phyloP scores from a whole-genome alignment of 1,140 invertebrate species.

The Drosophila teissieri region DNA sequence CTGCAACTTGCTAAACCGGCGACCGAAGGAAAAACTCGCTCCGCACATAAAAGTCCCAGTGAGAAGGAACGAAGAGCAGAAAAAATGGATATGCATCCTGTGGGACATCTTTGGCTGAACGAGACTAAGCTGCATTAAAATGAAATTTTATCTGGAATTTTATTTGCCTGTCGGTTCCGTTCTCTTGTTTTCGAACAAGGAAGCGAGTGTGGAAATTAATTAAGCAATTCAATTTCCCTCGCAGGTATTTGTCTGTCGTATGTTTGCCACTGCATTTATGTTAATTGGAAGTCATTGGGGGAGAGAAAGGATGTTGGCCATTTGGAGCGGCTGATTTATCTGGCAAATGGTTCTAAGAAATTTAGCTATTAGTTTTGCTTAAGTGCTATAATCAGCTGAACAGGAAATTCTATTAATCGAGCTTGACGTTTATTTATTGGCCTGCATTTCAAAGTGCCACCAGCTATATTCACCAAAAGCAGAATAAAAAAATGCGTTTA shows the following conservation, averaged over 20 bases:
- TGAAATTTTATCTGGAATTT: constrained; percentile 73
- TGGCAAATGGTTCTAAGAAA: constrained; percentile 12
- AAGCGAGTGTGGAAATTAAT: constrained; percentile 65
- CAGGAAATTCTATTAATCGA: constrained; percentile 16
- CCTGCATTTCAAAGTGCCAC: not conserved
- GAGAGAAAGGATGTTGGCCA: constrained; percentile 28
- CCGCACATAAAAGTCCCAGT: constrained; percentile 65
- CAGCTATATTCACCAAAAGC: not conserved
- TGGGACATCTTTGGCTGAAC: constrained; percentile 42
- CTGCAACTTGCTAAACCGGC: constrained; percentile 71
- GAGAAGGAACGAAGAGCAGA: constrained; percentile 16
- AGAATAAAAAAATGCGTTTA: no score
- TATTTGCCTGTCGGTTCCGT: constrained; percentile 31
- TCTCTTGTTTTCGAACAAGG: constrained; percentile 17
- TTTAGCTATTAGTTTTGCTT: not conserved
- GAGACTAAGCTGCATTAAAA: constrained; percentile 56
- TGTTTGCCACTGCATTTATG: constrained; percentile 67
- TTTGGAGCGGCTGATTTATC: not conserved
- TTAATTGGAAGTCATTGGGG: constrained; percentile 50
- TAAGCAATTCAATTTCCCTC: constrained; percentile 74
- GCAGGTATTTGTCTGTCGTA: constrained; percentile 39
- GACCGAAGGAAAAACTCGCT: constrained; percentile 47
- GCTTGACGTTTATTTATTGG: constrained; percentile 2
- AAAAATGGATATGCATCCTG: constrained; percentile 51
- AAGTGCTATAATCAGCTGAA: constrained; percentile 15